These are phyloP conservation scores for Taurulus bubalis DNA, from an alignment of 2,113 vertebrate genomes.

Conservation along the genomic window DNA sequence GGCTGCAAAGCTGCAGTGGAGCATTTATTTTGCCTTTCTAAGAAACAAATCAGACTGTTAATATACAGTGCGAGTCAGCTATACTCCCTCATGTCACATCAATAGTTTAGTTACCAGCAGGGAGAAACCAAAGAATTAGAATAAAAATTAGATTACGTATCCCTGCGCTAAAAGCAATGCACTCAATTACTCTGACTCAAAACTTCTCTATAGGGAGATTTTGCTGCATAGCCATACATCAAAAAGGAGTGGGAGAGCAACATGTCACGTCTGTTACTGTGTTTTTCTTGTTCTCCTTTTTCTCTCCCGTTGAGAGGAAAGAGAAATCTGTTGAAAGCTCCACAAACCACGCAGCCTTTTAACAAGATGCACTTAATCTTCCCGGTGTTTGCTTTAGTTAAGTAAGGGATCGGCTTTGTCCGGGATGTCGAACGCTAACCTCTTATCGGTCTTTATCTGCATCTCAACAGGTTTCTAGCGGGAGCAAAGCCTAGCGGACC, in stretches of 20 bases:
- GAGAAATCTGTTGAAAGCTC: conserved; percentile 51
- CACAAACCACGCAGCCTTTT: conserved; percentile 31
- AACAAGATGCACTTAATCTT: conserved; percentile 67
- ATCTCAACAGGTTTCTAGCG: conserved; percentile 32
- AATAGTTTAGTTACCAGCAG: conserved; percentile 60
- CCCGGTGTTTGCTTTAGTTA: conserved; percentile 67
- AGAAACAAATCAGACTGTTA: conserved; percentile 46
- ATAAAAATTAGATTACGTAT: conserved; percentile 62
- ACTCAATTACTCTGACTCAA: conserved; percentile 41
- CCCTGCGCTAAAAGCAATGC: conserved; percentile 31
- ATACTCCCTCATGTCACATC: conserved; percentile 56
- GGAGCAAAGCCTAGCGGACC: conserved; percentile 19
- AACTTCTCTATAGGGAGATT: conserved; percentile 34
- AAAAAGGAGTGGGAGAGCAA: conserved; percentile 52
- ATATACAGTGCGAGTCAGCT: conserved; percentile 55
- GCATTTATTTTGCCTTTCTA: conserved; percentile 44
- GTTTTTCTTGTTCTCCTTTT: conserved; percentile 13
- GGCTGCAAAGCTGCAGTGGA: conserved; percentile 18
- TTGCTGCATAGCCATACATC: conserved; percentile 58
- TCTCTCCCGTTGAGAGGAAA: neutral
- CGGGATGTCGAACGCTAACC: conserved; percentile 39
- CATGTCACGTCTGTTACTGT: conserved; percentile 24
- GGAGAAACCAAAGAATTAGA: conserved; percentile 54
- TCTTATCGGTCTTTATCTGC: conserved; percentile 65
- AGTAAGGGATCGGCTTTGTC: conserved; percentile 55